phyloP scores from a whole-genome alignment of 2,113 vertebrate genomes.

The Bos javanicus region DNA sequence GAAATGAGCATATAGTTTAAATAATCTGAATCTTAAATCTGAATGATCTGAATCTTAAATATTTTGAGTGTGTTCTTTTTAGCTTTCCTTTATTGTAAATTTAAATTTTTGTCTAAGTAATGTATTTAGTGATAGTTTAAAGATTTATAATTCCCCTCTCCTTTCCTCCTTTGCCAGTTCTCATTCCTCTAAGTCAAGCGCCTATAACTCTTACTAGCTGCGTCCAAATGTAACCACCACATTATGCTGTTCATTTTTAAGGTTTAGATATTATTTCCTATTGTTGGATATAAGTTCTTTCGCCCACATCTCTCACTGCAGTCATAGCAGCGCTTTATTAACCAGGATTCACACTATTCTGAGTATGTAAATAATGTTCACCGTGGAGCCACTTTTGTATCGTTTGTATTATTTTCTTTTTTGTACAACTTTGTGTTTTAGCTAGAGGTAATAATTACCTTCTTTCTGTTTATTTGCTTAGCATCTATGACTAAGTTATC shows the following conservation, averaged over 20 bases:
- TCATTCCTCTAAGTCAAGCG: neutral
- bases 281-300: neutral
- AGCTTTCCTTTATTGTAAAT: neutral
- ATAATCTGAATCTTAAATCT: neutral
- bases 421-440: neutral
- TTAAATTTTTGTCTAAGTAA: slow-evolving; percentile 8
- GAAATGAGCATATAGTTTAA: neutral
- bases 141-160: neutral
- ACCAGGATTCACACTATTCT: neutral
- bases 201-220: neutral
- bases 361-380: neutral
- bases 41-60: neutral
- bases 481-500: neutral
- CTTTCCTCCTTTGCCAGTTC: neutral
- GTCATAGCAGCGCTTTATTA: neutral
- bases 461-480: neutral
- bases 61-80: neutral
- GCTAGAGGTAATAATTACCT: neutral
- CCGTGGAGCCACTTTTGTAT: neutral
- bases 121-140: slow-evolving; percentile 24
- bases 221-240: neutral
- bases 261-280: neutral
- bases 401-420: neutral
- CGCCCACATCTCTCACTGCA: neutral
- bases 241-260: neutral